These are phyloP conservation scores for Synanthedon formicaeformis DNA, from an alignment of 2,888 invertebrate genomes.

Conservation along the genomic window DNA sequence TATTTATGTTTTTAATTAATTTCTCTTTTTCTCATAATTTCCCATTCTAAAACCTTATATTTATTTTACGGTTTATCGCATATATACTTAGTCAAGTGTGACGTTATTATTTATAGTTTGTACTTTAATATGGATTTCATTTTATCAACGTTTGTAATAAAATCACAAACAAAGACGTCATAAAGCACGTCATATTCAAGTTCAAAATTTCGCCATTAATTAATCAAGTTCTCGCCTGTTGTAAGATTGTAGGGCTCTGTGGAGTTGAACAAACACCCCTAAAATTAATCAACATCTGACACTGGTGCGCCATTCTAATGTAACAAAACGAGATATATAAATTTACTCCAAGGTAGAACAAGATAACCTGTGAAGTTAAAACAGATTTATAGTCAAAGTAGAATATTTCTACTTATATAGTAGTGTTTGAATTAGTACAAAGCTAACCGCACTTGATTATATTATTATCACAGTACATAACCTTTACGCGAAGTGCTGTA, in stretches of 20 bases:
- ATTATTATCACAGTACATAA: too few species aligned
- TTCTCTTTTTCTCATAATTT: too few species aligned
- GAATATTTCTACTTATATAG: not conserved
- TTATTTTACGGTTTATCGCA: too few species aligned
- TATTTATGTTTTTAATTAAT: too few species aligned
- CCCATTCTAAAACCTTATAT: too few species aligned
- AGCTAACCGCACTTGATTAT: too few species aligned
- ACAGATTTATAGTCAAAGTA: conserved; percentile 2
- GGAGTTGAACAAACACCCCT: conserved; percentile 9
- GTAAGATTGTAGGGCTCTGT: conserved; percentile 6
- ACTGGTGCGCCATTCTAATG: not conserved
- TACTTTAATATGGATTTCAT: too few species aligned
- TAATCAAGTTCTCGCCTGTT: conserved; percentile 14
- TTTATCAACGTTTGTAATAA: not conserved
- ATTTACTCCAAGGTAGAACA: conserved; percentile 17
- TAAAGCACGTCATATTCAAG: not conserved
- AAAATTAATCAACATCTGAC: conserved; percentile 16
- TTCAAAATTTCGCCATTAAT: conserved; percentile 10
- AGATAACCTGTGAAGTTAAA: conserved; percentile 2
- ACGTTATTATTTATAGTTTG: too few species aligned
- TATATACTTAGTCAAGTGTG: too few species aligned
- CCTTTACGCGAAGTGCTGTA: too few species aligned
- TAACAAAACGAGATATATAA: conserved; percentile 6
- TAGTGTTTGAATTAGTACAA: too few species aligned
- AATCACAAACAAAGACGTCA: not conserved